Evolutionary conservation across 2,888 invertebrate genomes (phyloP).

Genomic region (Microplitis deprimator): DNA sequence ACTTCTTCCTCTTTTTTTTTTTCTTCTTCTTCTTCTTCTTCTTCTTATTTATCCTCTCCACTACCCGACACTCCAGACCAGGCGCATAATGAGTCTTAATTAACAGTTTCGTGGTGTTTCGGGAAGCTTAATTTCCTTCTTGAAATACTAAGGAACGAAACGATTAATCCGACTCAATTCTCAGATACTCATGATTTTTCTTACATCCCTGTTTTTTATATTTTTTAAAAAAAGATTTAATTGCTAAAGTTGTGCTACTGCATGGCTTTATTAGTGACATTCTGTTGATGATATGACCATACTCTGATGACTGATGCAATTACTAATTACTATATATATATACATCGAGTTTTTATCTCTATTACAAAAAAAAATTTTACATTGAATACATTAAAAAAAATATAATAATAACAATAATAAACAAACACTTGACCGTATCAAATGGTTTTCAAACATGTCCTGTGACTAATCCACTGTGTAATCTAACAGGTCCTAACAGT

Average conservation of each 20-base stretch:
- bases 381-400: no score
- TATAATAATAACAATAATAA: no score
- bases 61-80: slow-evolving; percentile 47
- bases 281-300: neutral
- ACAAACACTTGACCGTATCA: slow-evolving; percentile 52
- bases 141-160: slow-evolving; percentile 29
- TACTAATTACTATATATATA: neutral
- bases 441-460: slow-evolving; percentile 46
- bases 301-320: neutral
- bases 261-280: slow-evolving; percentile 18
- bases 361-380: no score
- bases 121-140: slow-evolving; percentile 66
- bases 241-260: slow-evolving; percentile 3
- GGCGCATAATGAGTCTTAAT: slow-evolving; percentile 70
- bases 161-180: slow-evolving; percentile 22
- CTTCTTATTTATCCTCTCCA: slow-evolving; percentile 35
- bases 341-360: neutral
- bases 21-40: slow-evolving; percentile 17
- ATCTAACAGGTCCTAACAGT: slow-evolving; percentile 64
- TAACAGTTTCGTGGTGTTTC: slow-evolving; percentile 70
- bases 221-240: neutral
- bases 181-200: slow-evolving; percentile 26
- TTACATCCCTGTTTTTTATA: slow-evolving; percentile 12
- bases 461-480: slow-evolving; percentile 67
- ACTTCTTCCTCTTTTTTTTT: slow-evolving; percentile 27